Evolutionary conservation across 2,797 vertebrate genomes (phyloP).

Genomic region (Tokudaia tokunoshimensis): DNA sequence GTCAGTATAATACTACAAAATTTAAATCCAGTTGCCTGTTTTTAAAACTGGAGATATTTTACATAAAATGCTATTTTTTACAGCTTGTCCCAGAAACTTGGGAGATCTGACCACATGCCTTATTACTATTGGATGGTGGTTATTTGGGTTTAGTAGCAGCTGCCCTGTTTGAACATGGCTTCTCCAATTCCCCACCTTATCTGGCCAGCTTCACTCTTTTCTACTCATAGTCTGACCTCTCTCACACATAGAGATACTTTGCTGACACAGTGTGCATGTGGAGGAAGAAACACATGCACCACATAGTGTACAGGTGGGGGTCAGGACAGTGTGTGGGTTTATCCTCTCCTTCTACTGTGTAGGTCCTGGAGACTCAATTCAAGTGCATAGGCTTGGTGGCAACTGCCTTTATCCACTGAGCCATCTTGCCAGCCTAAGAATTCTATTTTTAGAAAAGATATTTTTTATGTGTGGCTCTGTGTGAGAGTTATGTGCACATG

Average conservation of each 20-base stretch:
- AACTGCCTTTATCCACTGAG: neutral
- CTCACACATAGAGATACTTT: neutral
- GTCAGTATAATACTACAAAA: neutral
- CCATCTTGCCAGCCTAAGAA: neutral
- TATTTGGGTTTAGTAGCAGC: neutral
- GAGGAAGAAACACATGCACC: neutral
- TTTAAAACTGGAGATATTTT: slow-evolving; percentile 50
- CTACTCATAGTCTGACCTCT: neutral
- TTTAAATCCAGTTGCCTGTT: neutral
- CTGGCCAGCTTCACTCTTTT: neutral
- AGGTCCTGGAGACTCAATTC: too few relatives aligned
- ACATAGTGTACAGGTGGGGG: neutral
- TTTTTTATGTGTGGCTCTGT: neutral
- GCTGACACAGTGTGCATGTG: neutral
- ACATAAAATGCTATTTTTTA: neutral
- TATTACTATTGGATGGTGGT: neutral
- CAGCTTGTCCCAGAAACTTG: neutral
- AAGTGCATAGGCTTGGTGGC: neutral
- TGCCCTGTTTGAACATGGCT: neutral
- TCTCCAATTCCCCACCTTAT: neutral
- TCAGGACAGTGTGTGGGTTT: neutral
- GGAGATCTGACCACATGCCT: neutral
- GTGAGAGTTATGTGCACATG: neutral
- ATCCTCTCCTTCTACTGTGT: neutral
- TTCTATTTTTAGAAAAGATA: neutral